A percentile compares a stretch with the other conserved stretches of the same genome.
Conservation (phyloP, 53 echinoderm and acorn worm genomes). For the Henricia sp. region DNA sequence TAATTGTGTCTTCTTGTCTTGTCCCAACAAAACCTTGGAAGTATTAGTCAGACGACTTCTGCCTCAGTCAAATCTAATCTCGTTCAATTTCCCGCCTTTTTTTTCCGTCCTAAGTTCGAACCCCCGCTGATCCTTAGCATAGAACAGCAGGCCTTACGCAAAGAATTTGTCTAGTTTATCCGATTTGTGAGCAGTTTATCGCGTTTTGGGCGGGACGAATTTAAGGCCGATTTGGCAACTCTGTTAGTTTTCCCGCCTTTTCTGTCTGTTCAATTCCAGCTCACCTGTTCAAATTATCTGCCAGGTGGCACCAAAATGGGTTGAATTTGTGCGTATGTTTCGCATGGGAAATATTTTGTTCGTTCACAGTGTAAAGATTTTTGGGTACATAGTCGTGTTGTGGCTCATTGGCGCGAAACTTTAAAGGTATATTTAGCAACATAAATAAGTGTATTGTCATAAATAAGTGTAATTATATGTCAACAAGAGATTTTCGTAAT, state of each 20-base stretch:
- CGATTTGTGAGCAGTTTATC: too few relatives aligned
- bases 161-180: too few relatives aligned
- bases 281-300: slow-evolving; percentile 52
- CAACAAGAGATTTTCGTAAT: not conserved
- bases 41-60: not conserved
- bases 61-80: slow-evolving; percentile 28
- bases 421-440: too few relatives aligned
- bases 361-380: not conserved
- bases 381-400: too few relatives aligned
- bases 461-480: not conserved
- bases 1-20: not conserved
- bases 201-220: slow-evolving; percentile 24
- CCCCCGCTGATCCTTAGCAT: too few relatives aligned
- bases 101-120: too few relatives aligned
- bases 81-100: not conserved
- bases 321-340: not conserved
- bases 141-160: not conserved
- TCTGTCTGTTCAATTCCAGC: slow-evolving; percentile 7
- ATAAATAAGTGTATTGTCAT: too few relatives aligned
- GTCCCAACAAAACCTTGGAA: slow-evolving; percentile 18
- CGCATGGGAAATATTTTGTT: not conserved
- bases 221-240: slow-evolving; percentile 16
- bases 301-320: not conserved
- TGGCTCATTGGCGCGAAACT: too few relatives aligned
- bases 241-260: slow-evolving; percentile 11